Percentiles rank a stretch among this genome's conserved stretches.
Conservation (phyloP, 1,140 invertebrate species). For the Cotesia vestalis region DNA sequence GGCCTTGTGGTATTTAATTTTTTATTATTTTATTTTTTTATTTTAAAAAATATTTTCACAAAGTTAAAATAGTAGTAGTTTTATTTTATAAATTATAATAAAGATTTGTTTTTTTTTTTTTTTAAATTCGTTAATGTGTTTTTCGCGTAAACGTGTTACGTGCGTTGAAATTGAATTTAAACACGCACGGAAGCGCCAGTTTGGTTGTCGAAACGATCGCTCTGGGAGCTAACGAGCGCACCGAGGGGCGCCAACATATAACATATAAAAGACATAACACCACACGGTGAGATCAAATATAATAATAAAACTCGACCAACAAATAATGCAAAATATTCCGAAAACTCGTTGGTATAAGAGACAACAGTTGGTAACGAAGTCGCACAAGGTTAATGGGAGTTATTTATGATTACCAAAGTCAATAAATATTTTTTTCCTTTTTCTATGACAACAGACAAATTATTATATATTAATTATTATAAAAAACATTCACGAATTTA, state of each 20-base stretch:
- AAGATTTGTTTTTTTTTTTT: background rate
- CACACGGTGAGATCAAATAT: conserved; percentile 8
- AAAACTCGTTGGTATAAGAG: background rate
- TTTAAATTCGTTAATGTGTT: conserved; percentile 20
- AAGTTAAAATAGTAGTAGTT: background rate
- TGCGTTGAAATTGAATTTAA: conserved; percentile 21
- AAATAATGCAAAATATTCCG: conserved; percentile 2
- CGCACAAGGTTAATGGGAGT: background rate
- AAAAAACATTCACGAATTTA: too few species aligned
- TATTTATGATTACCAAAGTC: background rate
- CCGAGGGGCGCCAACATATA: conserved; percentile 8
- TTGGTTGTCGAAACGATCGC: conserved; percentile 28
- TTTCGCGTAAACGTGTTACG: conserved; percentile 12
- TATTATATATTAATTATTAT: too few species aligned
- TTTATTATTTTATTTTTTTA: too few species aligned
- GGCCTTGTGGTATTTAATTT: too few species aligned
- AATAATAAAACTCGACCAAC: background rate
- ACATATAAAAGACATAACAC: too few species aligned
- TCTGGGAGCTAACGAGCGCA: conserved; percentile 31
- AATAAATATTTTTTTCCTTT: too few species aligned
- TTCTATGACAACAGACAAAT: too few species aligned
- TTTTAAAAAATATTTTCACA: too few species aligned
- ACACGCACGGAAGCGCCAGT: conserved; percentile 30
- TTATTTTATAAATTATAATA: background rate
- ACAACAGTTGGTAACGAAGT: too few species aligned